A percentile compares a stretch with the other conserved stretches of the same genome.
These are phyloP conservation scores for Pyrgus malvae DNA, from an alignment of 2,888 invertebrate genomes.

Conservation along the genomic window DNA sequence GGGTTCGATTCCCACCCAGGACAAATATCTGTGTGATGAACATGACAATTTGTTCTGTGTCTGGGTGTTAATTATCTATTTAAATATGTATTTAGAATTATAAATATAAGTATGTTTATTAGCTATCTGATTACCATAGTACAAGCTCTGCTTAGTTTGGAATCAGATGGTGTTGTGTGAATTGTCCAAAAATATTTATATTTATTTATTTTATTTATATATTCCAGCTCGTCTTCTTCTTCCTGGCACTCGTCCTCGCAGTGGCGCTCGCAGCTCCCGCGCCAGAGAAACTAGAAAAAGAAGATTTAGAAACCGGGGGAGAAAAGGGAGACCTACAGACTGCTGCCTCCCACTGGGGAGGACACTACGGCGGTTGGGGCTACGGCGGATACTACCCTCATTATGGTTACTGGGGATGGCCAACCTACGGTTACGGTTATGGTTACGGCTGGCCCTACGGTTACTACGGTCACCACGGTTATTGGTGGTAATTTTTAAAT, in stretches of 20 bases:
- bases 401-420: constrained; percentile 39
- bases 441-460: constrained; percentile 37
- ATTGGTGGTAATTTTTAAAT: constrained; percentile 33
- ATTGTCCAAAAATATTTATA: no score
- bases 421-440: constrained; percentile 36
- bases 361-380: constrained; percentile 47
- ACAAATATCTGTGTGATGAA: no score
- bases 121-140: no score
- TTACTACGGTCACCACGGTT: constrained; percentile 36
- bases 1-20: no score
- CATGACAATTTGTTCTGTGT: no score
- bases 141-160: no score
- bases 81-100: no score
- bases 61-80: no score
- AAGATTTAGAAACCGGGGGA: constrained; percentile 47
- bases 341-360: constrained; percentile 67
- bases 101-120: no score
- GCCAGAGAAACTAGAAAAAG: constrained; percentile 46
- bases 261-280: constrained; percentile 55
- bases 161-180: no score
- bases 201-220: neutral
- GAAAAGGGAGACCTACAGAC: constrained; percentile 68
- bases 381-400: constrained; percentile 40
- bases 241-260: constrained; percentile 51
- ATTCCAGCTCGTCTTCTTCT: constrained; percentile 53